Base-by-base conservation (phyloP, 2,113 vertebrate genomes). In the Coryphaenoides rupestris region DNA sequence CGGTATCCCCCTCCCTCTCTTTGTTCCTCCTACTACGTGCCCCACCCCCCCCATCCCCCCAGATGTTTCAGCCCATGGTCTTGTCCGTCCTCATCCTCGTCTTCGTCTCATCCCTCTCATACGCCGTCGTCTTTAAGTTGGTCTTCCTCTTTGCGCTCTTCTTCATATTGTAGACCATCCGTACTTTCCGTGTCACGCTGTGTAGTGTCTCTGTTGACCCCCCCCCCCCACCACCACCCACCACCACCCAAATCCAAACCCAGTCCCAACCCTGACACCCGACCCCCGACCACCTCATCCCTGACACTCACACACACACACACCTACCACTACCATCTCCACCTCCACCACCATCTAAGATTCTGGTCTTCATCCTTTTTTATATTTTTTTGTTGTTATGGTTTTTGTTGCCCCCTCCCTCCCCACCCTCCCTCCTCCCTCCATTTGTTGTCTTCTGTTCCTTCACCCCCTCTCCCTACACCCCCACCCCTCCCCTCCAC, bases 11-110 rank as follows among this genome's bases (percentile, higher is more conserved):
- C 33, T 74, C 75, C 81, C 79, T 84, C 85, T 88, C 88, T 89
- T 87, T 88, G 83, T 83, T 88, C 88, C 88, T 89, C 90, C 91
- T 91, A 40, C 19, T 55, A n/a, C 90, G 88, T 86, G 77, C 84
- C 72, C 87, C 82, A 86, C 77, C 63, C 22, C 63, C 4, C 40
- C 63, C 55, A 5, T 83, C 92, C 92, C 89, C 90, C 85, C 92
- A 93, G 93, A 92, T 93, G 89, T 94, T 93, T 92, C 95, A 92
- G 89, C 92, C 92, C 91, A 89, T 94, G 84, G 84, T 95, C 92
- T 91, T 92, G 92, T 93, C 95, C 93, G 91, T 94, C 83, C 89
- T 94, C 91, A 88, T 93, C 85, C 92, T 92, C 64, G 89, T 93
- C 88, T 90, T 94, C 75, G 94, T 94, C 88, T 93, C 92, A 76